Conservation (phyloP, 2,888 invertebrate genomes). For the Ephialtes manifestator region DNA sequence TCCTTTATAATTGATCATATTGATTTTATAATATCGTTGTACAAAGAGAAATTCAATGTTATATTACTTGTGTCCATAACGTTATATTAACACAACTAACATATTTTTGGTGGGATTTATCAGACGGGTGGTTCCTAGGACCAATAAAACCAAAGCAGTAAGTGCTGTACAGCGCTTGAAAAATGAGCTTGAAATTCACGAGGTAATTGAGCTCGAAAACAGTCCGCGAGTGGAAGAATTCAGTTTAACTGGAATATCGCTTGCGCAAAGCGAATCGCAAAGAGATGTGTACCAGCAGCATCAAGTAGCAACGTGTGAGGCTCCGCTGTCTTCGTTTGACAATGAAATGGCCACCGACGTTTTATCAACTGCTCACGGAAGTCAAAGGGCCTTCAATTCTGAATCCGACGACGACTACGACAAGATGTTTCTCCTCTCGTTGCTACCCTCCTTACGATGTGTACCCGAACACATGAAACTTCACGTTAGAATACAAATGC, state of each 20-base stretch:
- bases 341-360: slow-evolving; percentile 80
- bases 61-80: background rate
- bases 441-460: slow-evolving; percentile 81
- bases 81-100: slow-evolving; percentile 1
- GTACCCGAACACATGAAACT: slow-evolving; percentile 83
- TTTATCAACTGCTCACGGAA: slow-evolving; percentile 75
- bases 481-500: slow-evolving; percentile 83
- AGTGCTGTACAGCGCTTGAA: slow-evolving; percentile 37
- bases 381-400: slow-evolving; percentile 74
- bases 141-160: slow-evolving; percentile 11
- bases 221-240: slow-evolving; percentile 43
- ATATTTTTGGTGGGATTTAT: slow-evolving; percentile 1
- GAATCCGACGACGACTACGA: slow-evolving; percentile 83
- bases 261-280: background rate
- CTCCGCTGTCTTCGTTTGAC: slow-evolving; percentile 79
- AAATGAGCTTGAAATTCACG: slow-evolving; percentile 44
- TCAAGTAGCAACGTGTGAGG: slow-evolving; percentile 76
- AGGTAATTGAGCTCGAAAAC: slow-evolving; percentile 48
- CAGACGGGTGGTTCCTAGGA: background rate
- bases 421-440: slow-evolving; percentile 83
- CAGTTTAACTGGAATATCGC: slow-evolving; percentile 24
- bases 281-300: slow-evolving; percentile 74
- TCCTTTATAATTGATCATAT: background rate
- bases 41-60: background rate
- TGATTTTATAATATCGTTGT: background rate